These are phyloP conservation scores for Artemia sp. DNA, from an alignment of 2,888 invertebrate genomes.

Conservation along the genomic window DNA sequence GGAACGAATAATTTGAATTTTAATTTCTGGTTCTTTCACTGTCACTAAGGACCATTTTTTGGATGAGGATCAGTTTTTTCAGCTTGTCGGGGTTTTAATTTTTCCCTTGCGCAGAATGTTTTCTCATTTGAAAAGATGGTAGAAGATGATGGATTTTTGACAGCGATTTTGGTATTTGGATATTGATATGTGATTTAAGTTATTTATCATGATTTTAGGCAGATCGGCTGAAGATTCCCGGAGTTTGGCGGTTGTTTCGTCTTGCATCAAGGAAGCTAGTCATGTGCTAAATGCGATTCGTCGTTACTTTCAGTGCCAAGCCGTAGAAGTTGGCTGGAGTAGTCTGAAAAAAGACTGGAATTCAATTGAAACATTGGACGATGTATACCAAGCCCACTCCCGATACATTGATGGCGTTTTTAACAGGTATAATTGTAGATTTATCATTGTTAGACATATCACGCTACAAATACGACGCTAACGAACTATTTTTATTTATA, in stretches of 20 bases:
- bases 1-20: too few species aligned
- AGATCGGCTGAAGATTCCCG: neutral
- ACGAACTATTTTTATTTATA: too few species aligned
- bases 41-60: too few species aligned
- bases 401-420: neutral
- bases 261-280: neutral
- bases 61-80: too few species aligned
- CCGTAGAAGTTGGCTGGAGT: conserved; percentile 5
- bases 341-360: conserved; percentile 13
- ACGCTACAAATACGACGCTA: neutral
- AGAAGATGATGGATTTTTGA: too few species aligned
- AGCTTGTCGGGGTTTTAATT: too few species aligned
- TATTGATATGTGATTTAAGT: too few species aligned
- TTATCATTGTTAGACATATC: neutral
- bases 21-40: too few species aligned
- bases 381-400: conserved; percentile 4
- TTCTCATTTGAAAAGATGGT: too few species aligned
- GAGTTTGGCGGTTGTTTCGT: conserved; percentile 6
- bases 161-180: too few species aligned
- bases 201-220: neutral
- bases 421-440: neutral
- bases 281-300: conserved; percentile 10
- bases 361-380: neutral
- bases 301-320: conserved; percentile 7
- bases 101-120: too few species aligned